phyloP scores from a whole-genome alignment of 1,140 invertebrate genomes.

The Proales similis region DNA sequence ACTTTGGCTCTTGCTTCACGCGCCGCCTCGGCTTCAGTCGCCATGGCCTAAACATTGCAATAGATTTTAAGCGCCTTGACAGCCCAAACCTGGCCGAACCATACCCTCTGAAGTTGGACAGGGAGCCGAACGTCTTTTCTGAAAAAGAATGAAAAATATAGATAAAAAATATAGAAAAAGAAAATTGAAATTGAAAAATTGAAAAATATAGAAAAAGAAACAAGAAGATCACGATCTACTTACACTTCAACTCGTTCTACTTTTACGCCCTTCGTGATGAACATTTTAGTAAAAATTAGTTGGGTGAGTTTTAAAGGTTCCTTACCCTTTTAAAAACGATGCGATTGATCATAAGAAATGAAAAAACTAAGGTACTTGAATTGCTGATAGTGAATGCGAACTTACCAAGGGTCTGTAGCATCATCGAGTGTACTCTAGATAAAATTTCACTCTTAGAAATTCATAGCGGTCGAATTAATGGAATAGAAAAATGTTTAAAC shows the following conservation, averaged over 20 bases:
- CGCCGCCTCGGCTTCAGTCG: conserved; percentile 48
- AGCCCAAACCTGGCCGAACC: not conserved
- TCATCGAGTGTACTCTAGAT: conserved; percentile 35
- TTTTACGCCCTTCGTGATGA: conserved; percentile 17
- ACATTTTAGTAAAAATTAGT: no score
- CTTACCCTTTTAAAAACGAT: not conserved
- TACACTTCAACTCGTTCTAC: conserved; percentile 31
- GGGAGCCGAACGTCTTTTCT: conserved; percentile 42
- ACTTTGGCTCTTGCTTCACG: conserved; percentile 48
- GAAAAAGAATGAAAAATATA: not conserved
- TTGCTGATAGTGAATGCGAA: not conserved
- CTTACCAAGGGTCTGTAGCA: conserved; percentile 32
- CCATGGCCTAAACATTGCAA: conserved; percentile 42
- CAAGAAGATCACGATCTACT: not conserved
- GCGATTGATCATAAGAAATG: not conserved
- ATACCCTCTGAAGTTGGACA: conserved; percentile 42
- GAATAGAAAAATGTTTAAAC: not conserved
- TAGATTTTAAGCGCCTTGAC: not conserved
- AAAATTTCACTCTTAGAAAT: not conserved
- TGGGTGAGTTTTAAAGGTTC: not conserved
- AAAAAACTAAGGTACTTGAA: no score
- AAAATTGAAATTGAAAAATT: not conserved
- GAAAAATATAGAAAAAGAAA: not conserved
- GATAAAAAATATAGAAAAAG: not conserved
- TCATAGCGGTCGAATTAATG: no score